These are phyloP conservation scores for Oeneis ivallda DNA, from an alignment of 2,888 invertebrate species.

Conservation along the genomic window DNA sequence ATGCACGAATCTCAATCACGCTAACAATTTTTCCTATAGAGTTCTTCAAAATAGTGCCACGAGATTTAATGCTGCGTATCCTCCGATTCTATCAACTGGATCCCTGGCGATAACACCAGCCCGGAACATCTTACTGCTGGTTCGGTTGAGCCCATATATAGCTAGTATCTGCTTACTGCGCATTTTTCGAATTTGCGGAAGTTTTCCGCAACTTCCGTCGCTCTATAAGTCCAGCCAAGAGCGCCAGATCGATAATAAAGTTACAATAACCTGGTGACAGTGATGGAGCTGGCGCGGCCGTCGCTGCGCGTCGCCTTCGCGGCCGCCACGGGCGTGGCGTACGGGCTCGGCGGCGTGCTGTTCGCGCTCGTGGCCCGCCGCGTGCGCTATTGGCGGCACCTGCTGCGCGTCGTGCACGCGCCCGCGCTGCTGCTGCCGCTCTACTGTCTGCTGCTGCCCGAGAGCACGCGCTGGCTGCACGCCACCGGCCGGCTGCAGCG, in stretches of 20 bases:
- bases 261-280: conserved; percentile 43
- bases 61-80: no score
- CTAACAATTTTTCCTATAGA: no score
- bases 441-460: conserved; percentile 86
- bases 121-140: no score
- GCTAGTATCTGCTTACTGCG: no score
- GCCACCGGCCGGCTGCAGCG: conserved; percentile 80
- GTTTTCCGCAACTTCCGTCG: no score
- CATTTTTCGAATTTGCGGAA: no score
- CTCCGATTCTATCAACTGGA: no score
- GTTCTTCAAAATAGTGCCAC: no score
- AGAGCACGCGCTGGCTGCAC: conserved; percentile 89
- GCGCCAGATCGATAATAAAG: neutral
- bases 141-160: no score
- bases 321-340: conserved; percentile 67
- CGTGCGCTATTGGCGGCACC: conserved; percentile 85
- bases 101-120: no score
- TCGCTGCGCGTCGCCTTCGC: conserved; percentile 67
- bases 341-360: conserved; percentile 81
- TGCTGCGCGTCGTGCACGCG: conserved; percentile 84
- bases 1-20: no score
- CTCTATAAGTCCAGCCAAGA: neutral
- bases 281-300: conserved; percentile 67
- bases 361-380: conserved; percentile 64
- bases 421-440: conserved; percentile 85